Evolutionary conservation across 1,140 invertebrate species (phyloP).

Genomic region (Cydia fagiglandana): DNA sequence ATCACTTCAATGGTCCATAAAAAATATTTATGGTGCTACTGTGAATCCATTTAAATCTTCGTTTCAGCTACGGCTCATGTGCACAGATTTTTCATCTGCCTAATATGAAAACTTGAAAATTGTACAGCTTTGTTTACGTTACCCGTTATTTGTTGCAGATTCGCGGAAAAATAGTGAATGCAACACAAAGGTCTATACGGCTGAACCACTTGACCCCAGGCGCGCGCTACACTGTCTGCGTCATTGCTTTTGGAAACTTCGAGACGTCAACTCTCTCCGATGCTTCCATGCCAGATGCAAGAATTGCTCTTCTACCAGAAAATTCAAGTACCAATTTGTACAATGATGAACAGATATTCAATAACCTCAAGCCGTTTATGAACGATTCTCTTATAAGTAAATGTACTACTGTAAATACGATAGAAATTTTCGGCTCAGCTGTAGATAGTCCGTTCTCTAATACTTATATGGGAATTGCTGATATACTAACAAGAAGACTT

Average conservation of each 20-base stretch:
- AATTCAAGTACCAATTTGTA: constrained; percentile 73
- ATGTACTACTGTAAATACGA: constrained; percentile 87
- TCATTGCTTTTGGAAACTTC: constrained; percentile 86
- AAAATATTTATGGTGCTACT: constrained; percentile 74
- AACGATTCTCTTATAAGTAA: constrained; percentile 86
- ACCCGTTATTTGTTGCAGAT: constrained; percentile 78
- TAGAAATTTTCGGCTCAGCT: constrained; percentile 84
- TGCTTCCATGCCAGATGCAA: constrained; percentile 71
- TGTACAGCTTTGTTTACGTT: constrained; percentile 27
- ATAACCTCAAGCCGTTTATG: constrained; percentile 81
- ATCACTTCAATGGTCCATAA: constrained; percentile 76
- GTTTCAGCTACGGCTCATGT: constrained; percentile 62
- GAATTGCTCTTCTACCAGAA: constrained; percentile 76
- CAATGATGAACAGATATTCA: constrained; percentile 78
- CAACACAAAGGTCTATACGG: constrained; percentile 84
- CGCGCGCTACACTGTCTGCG: constrained; percentile 91
- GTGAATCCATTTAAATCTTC: constrained; percentile 69
- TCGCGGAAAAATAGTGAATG: constrained; percentile 84
- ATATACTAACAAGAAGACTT: constrained; percentile 86
- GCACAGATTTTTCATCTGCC: constrained; percentile 53
- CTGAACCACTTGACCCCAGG: constrained; percentile 86
- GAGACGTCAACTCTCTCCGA: constrained; percentile 76
- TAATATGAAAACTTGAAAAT: constrained; percentile 47
- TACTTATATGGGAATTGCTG: constrained; percentile 82
- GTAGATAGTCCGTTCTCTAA: constrained; percentile 84